Base-by-base conservation (phyloP, 1,140 invertebrate genomes). In the Diabrotica undecimpunctata region DNA sequence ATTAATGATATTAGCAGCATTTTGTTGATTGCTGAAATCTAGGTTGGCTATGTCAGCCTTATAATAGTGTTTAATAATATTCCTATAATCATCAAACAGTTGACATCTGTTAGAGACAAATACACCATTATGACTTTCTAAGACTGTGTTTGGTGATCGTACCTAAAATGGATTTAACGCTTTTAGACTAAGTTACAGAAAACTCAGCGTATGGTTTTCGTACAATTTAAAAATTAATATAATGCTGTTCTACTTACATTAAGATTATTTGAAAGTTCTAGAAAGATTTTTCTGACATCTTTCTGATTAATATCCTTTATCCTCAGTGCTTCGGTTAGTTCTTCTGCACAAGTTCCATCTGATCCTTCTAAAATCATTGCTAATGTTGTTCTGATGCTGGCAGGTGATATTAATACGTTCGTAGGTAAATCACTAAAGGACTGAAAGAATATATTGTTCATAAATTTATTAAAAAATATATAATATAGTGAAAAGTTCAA, bases 341-440 rank as follows among this genome's bases (percentile, higher is more conserved):
- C 83, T 36, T 79, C 69, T 13, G 81, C 83, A 8, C 87, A 86
- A 2, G 75, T 70, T 9, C 85, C 85, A 25, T 69, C 71, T 1
- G 88, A 82, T 35, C 84, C 89, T 75, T 88, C 87, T 38, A 85
- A 75, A 14, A 88, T 70, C 83, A 89, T 85, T 5, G 83, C 84
- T 50, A 91, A 72, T 2, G 83, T 83, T 0, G 82, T 79, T 75
- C 88, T 88, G 25, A 90, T 82, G 75, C 87, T 90, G 25, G 84
- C 81, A 6, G 90, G 87, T 8, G 89, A 89, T 6, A 89, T 72
- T 69, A 90, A 81, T 12, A 89, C 75, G 76, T 91, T 91, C 12
- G 82, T 83, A 8, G 77, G 61, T 13, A 64, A 55, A 56, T 77
- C 72, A 56, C 60, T 75, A 38, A 81, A 67, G 67, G 68, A 72